Conservation (phyloP, 2,888 invertebrate genomes). For the Dermolepida albohirtum region DNA sequence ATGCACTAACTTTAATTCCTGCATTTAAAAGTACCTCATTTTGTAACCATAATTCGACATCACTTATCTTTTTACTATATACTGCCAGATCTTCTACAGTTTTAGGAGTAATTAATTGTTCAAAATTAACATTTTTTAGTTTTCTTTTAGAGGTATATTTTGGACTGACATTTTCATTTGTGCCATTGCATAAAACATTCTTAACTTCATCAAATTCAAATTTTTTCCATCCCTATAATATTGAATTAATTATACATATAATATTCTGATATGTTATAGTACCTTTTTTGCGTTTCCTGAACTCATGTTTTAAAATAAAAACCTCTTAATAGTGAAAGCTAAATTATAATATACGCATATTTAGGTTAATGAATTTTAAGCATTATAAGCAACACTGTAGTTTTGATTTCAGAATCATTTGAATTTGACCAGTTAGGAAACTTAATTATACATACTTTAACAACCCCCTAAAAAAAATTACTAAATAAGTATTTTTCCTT, state of each 20-base stretch:
- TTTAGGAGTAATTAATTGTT: constrained; percentile 72
- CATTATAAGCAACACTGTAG: no score
- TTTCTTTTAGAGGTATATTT: constrained; percentile 30
- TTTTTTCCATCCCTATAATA: constrained; percentile 36
- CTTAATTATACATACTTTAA: no score
- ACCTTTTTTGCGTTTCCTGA: no score
- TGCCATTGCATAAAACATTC: background rate
- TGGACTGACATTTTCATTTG: background rate
- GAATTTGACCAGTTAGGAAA: no score
- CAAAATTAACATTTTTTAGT: constrained; percentile 66
- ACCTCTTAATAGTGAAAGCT: no score
- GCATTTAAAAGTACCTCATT: constrained; percentile 50
- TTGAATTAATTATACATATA: background rate
- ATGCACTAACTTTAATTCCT: constrained; percentile 29
- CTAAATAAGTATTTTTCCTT: no score
- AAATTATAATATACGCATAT: no score
- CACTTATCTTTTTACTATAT: constrained; percentile 79
- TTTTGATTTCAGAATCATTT: no score
- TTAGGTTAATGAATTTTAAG: no score
- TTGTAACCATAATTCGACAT: constrained; percentile 77
- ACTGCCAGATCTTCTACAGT: constrained; percentile 76
- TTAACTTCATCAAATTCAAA: constrained; percentile 31
- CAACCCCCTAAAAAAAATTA: no score
- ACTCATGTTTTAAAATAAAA: no score
- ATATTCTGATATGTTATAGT: no score